Percentiles rank a stretch among this genome's conserved stretches.
Conservation (phyloP, 2,113 vertebrate genomes). For the Nycticryphes semicollaris region DNA sequence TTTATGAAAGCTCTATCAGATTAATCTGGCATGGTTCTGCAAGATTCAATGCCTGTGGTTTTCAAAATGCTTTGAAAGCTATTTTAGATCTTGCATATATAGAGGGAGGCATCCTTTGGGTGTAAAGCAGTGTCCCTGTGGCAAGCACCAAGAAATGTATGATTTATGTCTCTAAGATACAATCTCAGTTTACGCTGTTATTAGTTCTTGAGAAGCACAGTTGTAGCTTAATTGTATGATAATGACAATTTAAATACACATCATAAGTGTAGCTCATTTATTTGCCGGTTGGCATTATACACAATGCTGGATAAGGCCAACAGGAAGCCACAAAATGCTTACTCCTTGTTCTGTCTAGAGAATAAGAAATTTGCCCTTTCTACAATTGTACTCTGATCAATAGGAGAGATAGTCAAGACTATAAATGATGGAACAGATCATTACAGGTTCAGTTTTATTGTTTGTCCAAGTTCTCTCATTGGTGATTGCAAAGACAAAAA, state of each 20-base stretch:
- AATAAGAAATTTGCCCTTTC: background rate
- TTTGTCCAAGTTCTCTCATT: background rate
- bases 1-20: background rate
- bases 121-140: background rate
- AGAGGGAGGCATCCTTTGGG: background rate
- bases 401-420: background rate
- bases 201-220: background rate
- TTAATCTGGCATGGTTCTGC: background rate
- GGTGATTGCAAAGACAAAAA: background rate
- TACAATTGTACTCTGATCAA: fast-evolving
- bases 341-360: background rate
- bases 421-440: background rate
- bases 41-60: background rate
- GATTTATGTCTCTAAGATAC: background rate
- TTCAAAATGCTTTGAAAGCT: background rate
- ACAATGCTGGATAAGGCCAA: background rate
- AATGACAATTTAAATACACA: slow-evolving; percentile 1
- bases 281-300: background rate
- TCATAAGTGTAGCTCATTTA: background rate
- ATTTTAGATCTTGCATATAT: background rate
- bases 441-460: background rate
- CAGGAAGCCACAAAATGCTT: background rate
- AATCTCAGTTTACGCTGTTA: background rate
- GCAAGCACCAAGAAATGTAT: background rate
- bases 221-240: background rate